Base-by-base conservation (phyloP, 2,888 invertebrate species). In the Chrysolina oricalcia region DNA sequence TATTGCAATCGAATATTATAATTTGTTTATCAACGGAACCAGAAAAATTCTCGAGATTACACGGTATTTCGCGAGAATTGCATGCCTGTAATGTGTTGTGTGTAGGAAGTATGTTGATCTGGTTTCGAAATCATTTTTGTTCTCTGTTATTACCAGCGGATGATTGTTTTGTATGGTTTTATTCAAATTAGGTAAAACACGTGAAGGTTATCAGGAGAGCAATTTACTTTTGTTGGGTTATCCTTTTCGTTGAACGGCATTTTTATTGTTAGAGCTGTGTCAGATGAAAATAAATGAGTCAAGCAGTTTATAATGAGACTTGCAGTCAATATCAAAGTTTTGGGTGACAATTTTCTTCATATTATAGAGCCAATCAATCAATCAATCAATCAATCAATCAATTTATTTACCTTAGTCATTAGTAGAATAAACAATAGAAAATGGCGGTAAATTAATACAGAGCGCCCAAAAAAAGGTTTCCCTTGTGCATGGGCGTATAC, bases 1-100 rank as follows among this genome's bases (percentile, higher is more conserved):
- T 78, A 72, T 72, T 59, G 64, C 64, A 67, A 64, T 40, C 48
- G 77, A 73, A 73, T 78, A 76, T 76, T 76, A 76, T 78, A 78
- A 78, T 78, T 73, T 78, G 78, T 72, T 74, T 66, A 76, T 69
- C 66, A 73, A 71, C 68, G 73, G 71, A 73, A 78, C 74, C 67
- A 62, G 70, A 71, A 76, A 78, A 71, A 73, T 71, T 64, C n/a
- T 19, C 21, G 17, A 72, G 66, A 78, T 78, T 78, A 74, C 53
- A 78, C 69, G 65, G 19, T 62, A 68, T 63, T 67, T 59, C 46
- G 69, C 48, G 56, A 72, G 74, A 74, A 77, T 70, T 70, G 72
- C 65, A 66, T 72, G 70, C 59, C 41, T 59, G 70, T 64, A 48
- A 63, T 59, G 53, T 35, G 41, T 70, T 65, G 63, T 64, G 50